Conservation (phyloP, 2,797 vertebrate species). For the Todus mexicanus region DNA sequence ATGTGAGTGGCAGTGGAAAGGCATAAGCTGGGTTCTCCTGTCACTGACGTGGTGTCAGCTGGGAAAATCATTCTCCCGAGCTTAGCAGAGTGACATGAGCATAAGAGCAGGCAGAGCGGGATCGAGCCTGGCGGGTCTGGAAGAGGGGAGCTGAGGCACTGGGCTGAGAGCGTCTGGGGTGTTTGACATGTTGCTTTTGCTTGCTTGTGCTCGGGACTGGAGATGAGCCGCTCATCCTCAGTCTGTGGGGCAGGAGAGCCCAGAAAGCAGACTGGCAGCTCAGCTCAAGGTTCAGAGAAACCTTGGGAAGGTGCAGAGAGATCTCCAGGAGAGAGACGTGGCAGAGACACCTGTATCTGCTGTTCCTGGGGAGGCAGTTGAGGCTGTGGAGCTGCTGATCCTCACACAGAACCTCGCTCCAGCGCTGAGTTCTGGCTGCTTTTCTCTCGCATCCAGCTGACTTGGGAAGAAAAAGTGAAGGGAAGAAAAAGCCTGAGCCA, state of each 20-base stretch:
- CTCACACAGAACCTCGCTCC: not conserved
- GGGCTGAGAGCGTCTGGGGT: not conserved
- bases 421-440: not conserved
- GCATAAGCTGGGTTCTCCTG: not conserved
- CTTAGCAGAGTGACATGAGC: not conserved
- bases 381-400: not conserved
- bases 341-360: not conserved
- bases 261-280: not conserved
- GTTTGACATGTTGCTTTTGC: not conserved
- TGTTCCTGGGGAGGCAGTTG: not conserved
- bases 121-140: not conserved
- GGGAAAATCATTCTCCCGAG: not conserved
- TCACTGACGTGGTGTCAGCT: not conserved
- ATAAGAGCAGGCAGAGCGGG: not conserved
- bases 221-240: not conserved
- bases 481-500: not conserved
- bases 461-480: not conserved
- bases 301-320: not conserved
- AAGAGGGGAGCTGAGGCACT: not conserved
- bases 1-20: not conserved
- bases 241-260: not conserved
- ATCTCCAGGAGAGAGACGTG: not conserved
- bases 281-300: not conserved
- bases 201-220: not conserved
- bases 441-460: not conserved